Conservation (phyloP, 2,113 vertebrate species). For the Hoplias malabaricus region DNA sequence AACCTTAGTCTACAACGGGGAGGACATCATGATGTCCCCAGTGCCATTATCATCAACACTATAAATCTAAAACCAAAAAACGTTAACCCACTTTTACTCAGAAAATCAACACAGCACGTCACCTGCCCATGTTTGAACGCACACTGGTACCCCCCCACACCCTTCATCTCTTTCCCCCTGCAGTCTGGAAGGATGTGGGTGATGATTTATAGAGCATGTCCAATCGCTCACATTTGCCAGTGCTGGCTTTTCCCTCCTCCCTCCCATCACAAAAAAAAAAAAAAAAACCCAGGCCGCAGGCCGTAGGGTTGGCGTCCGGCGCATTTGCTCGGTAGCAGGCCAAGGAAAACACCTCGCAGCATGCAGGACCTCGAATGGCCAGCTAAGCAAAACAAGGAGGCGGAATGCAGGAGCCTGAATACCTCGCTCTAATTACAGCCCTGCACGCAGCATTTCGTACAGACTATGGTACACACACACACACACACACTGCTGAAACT, state of each 20-base stretch:
- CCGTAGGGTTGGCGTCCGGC: constrained; percentile 63
- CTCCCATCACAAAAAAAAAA: no score
- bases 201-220: constrained; percentile 78
- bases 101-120: no score
- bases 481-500: constrained; percentile 34
- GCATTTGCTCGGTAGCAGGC: constrained; percentile 66
- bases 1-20: no score
- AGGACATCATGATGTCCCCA: no score
- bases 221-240: constrained; percentile 72
- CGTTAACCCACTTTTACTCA: no score
- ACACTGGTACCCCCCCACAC: constrained; percentile 39
- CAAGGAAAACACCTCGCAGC: constrained; percentile 75
- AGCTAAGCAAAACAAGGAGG: constrained; percentile 69
- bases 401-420: constrained; percentile 58
- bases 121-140: constrained; percentile 13
- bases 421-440: constrained; percentile 39
- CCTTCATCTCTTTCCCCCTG: constrained; percentile 55
- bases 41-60: no score
- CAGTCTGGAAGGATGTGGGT: constrained; percentile 72
- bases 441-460: constrained; percentile 37
- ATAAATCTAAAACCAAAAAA: no score
- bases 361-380: constrained; percentile 58
- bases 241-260: constrained; percentile 45
- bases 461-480: constrained; percentile 35
- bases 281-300: constrained; percentile 29